Conservation (phyloP, 2,113 vertebrate genomes). For the Macrotis lagotis region DNA sequence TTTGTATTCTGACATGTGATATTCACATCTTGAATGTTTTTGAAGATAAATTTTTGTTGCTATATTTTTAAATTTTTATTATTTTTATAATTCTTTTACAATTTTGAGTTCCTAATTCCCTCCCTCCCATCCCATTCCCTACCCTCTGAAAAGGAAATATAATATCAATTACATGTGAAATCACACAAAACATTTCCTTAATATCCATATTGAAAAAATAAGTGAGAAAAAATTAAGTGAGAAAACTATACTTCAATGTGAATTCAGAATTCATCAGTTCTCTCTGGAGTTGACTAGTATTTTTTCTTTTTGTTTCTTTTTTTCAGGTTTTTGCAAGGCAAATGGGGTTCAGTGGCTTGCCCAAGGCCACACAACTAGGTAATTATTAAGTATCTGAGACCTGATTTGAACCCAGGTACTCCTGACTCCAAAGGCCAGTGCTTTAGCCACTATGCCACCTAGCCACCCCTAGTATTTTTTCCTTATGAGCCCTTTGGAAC, state of each 20-base stretch:
- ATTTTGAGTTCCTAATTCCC: background rate
- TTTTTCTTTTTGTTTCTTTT: no score
- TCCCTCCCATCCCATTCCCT: background rate
- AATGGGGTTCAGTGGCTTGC: no score
- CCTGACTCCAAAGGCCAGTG: no score
- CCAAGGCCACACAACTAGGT: no score
- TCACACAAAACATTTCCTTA: background rate
- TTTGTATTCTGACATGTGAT: slow-evolving; percentile 23
- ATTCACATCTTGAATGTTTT: background rate
- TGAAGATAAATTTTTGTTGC: no score
- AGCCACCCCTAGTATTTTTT: background rate
- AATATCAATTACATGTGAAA: no score
- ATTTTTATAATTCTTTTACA: background rate
- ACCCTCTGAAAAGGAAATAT: background rate
- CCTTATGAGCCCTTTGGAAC: background rate
- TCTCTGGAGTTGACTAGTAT: background rate
- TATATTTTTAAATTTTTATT: no score
- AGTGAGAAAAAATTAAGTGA: no score
- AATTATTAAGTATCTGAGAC: no score
- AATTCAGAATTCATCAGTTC: background rate
- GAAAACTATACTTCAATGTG: background rate
- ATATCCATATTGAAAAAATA: background rate
- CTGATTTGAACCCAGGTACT: no score
- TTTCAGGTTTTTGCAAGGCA: no score
- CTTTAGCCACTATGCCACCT: no score